These are phyloP conservation scores for Leptestheria dahalacensis DNA, from an alignment of 1,140 invertebrate genomes.

Conservation along the genomic window DNA sequence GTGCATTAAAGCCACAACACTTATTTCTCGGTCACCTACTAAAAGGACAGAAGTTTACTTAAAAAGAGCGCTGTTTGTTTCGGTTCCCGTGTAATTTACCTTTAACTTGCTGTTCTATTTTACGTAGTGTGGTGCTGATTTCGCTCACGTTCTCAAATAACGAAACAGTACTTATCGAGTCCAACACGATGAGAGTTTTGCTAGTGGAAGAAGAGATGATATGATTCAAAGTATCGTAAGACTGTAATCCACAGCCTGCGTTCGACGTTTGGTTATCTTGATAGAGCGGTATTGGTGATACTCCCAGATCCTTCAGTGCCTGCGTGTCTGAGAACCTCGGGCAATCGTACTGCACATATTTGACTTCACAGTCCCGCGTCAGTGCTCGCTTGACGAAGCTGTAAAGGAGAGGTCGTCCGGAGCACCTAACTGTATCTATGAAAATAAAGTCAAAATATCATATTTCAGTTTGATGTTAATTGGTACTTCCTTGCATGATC, in stretches of 20 bases:
- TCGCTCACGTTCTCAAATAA: neutral
- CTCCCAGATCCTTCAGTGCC: neutral
- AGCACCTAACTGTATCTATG: neutral
- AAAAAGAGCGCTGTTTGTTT: neutral
- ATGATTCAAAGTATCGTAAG: no score
- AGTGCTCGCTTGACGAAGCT: neutral
- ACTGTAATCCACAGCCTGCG: neutral
- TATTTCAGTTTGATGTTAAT: neutral
- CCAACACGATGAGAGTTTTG: neutral
- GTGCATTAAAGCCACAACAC: neutral
- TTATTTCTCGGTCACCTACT: neutral
- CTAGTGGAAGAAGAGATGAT: no score
- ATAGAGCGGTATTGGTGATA: neutral
- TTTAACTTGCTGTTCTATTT: neutral
- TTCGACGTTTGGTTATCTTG: neutral
- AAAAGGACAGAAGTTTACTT: neutral
- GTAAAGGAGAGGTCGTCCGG: neutral
- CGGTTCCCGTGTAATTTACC: neutral
- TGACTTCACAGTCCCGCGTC: neutral
- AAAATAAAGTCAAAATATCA: neutral
- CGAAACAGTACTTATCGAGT: neutral
- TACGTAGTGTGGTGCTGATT: neutral
- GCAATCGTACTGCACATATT: neutral
- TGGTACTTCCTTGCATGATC: no score
- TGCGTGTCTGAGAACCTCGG: neutral